Conservation (phyloP, 2,113 vertebrate species). For the Sterrhoptilus dennistouni region DNA sequence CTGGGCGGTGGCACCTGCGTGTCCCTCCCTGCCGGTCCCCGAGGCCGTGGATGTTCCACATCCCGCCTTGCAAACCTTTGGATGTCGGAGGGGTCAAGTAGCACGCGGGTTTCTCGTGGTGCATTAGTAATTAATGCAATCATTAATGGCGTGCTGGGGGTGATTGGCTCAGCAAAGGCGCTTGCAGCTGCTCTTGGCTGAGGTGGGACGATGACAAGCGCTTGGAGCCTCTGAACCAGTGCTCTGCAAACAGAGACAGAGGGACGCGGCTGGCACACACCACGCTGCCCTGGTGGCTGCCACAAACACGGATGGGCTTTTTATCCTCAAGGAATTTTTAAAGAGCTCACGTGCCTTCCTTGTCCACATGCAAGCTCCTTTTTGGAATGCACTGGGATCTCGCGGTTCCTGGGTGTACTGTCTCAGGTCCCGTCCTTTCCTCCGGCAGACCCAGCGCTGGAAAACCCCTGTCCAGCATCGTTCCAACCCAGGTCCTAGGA, state of each 20-base stretch:
- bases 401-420: background rate
- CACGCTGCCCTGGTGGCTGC: accelerated
- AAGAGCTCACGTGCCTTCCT: background rate
- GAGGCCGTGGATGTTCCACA: accelerated
- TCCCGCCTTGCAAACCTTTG: background rate
- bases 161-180: background rate
- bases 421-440: background rate
- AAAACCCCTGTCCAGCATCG: background rate
- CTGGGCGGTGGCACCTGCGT: accelerated
- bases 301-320: background rate
- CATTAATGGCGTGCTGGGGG: background rate
- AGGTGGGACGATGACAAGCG: background rate
- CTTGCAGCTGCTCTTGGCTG: background rate
- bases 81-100: background rate
- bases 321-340: background rate
- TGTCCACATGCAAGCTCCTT: accelerated
- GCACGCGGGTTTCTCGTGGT: background rate
- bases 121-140: background rate
- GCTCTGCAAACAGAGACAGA: background rate
- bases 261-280: background rate
- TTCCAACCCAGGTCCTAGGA: background rate
- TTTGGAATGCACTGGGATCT: background rate
- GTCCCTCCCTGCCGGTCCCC: background rate
- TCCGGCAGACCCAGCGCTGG: background rate
- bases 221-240: background rate